Conservation (phyloP, 2,797 vertebrate species). For the Halcyon leucocephala region DNA sequence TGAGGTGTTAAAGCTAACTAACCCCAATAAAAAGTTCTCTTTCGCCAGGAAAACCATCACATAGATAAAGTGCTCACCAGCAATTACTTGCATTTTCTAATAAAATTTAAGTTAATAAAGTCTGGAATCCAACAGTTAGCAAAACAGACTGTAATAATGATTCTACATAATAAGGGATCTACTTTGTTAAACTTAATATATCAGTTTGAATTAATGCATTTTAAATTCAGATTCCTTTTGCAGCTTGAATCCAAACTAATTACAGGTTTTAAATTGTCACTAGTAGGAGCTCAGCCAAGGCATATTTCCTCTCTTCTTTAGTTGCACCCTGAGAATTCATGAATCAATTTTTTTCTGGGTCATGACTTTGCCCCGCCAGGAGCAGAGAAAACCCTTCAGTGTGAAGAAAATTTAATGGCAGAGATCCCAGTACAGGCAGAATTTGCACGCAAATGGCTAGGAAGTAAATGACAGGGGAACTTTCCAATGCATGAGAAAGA, state of each 20-base stretch:
- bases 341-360: slow-evolving; percentile 87
- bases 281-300: slow-evolving; percentile 82
- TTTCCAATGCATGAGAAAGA: slow-evolving; percentile 74
- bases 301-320: slow-evolving; percentile 82
- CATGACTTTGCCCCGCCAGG: slow-evolving; percentile 81
- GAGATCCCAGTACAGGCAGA: slow-evolving; percentile 78
- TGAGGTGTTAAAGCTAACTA: slow-evolving; percentile 67
- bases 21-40: slow-evolving; percentile 67
- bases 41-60: slow-evolving; percentile 28
- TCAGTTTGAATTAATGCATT: slow-evolving; percentile 83
- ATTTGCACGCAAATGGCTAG: slow-evolving; percentile 76
- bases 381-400: slow-evolving; percentile 82
- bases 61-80: slow-evolving; percentile 2
- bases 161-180: slow-evolving; percentile 75
- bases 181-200: slow-evolving; percentile 84
- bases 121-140: slow-evolving; percentile 68
- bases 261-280: slow-evolving; percentile 86
- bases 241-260: slow-evolving; percentile 85
- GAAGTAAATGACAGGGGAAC: slow-evolving; percentile 77
- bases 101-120: slow-evolving; percentile 74
- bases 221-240: slow-evolving; percentile 82
- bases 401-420: slow-evolving; percentile 82
- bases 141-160: slow-evolving; percentile 74
- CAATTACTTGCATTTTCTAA: slow-evolving; percentile 61
- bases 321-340: slow-evolving; percentile 83